These are phyloP conservation scores for Drosophila pandora DNA, from an alignment of 1,140 invertebrate species.

Conservation along the genomic window DNA sequence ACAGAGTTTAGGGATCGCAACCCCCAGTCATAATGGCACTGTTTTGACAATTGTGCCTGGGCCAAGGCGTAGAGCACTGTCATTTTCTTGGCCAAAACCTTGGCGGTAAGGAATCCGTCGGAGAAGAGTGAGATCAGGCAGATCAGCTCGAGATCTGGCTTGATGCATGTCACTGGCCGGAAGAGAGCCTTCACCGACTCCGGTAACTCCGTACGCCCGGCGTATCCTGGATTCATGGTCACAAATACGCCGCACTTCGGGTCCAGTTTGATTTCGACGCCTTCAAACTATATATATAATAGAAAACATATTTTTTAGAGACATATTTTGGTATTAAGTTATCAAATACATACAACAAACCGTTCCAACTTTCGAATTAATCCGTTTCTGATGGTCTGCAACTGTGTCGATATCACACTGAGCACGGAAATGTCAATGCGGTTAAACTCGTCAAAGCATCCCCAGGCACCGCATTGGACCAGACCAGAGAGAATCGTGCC, in stretches of 20 bases:
- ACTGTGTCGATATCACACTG: slow-evolving; percentile 95
- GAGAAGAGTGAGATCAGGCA: slow-evolving; percentile 96
- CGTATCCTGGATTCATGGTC: slow-evolving; percentile 97
- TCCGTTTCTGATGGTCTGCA: slow-evolving; percentile 94
- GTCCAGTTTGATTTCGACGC: slow-evolving; percentile 92
- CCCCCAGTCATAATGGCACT: slow-evolving; percentile 97
- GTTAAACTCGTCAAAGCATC: slow-evolving; percentile 97
- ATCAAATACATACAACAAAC: slow-evolving; percentile 86
- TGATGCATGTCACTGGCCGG: slow-evolving; percentile 94
- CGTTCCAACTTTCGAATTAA: slow-evolving; percentile 89
- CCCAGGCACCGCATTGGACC: slow-evolving; percentile 91
- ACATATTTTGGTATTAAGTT: too few species aligned
- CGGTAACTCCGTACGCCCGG: slow-evolving; percentile 93
- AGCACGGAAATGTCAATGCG: slow-evolving; percentile 94
- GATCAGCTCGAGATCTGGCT: slow-evolving; percentile 95
- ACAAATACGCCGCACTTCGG: slow-evolving; percentile 95
- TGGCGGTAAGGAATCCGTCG: slow-evolving; percentile 94
- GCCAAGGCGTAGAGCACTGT: slow-evolving; percentile 94
- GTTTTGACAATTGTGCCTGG: slow-evolving; percentile 94
- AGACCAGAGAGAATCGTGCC: slow-evolving; percentile 92
- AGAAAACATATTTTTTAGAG: too few species aligned
- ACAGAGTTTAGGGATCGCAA: slow-evolving; percentile 94
- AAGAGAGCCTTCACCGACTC: slow-evolving; percentile 96
- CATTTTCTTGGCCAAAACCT: slow-evolving; percentile 96
- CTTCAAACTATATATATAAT: slow-evolving; percentile 89